A percentile compares a stretch with the other conserved stretches of the same genome.
These are phyloP conservation scores for Eueides isabella DNA, from an alignment of 1,140 invertebrate species.

Conservation along the genomic window DNA sequence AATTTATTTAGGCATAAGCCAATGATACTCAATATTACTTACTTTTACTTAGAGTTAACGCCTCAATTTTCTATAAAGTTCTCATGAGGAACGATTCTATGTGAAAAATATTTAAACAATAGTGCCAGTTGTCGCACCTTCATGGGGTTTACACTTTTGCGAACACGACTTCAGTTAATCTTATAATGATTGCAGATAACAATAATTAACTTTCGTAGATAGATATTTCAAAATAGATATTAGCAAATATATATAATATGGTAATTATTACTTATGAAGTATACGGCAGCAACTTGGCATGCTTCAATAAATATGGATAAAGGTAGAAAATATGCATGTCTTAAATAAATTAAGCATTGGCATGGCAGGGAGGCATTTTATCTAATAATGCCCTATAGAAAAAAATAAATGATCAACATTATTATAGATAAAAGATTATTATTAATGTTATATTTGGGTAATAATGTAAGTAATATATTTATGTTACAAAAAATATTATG, in stretches of 20 bases:
- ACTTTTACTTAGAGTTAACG: slow-evolving; percentile 17
- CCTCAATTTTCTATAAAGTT: slow-evolving; percentile 27
- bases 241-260: background rate
- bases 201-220: too few relatives aligned
- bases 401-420: too few relatives aligned
- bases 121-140: slow-evolving; percentile 37
- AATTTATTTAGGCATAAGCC: background rate
- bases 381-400: too few relatives aligned
- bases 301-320: background rate
- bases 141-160: slow-evolving; percentile 20
- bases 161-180: slow-evolving; percentile 19
- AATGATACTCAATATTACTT: slow-evolving; percentile 1
- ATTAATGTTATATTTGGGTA: too few relatives aligned
- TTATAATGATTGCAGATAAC: background rate
- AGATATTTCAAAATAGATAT: background rate
- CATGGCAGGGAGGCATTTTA: background rate
- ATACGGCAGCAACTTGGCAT: background rate
- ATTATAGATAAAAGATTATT: too few relatives aligned
- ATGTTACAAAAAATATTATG: too few relatives aligned
- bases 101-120: slow-evolving; percentile 42
- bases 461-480: too few relatives aligned
- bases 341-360: slow-evolving; percentile 3
- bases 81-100: slow-evolving; percentile 16
- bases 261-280: background rate
- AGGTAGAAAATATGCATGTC: background rate